These are phyloP conservation scores for Chrysolina haemoptera DNA, from an alignment of 2,888 invertebrate genomes.

Conservation along the genomic window DNA sequence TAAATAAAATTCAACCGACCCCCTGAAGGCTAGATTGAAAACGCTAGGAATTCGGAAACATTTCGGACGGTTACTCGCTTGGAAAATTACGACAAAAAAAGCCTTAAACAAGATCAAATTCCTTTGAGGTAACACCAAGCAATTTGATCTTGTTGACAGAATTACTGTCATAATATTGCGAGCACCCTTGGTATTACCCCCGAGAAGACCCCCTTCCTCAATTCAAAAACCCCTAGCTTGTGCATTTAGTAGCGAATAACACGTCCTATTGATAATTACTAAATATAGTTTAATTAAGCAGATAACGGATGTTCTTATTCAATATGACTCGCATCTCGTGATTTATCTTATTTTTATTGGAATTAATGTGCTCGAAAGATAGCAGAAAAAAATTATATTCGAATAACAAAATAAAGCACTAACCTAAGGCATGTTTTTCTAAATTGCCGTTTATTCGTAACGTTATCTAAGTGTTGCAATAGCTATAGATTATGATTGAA, in stretches of 20 bases:
- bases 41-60: too few species aligned
- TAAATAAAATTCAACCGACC: too few species aligned
- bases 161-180: too few species aligned
- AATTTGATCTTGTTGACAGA: too few species aligned
- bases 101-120: too few species aligned
- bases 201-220: too few species aligned
- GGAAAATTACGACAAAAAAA: too few species aligned
- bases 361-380: slow-evolving; percentile 19
- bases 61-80: too few species aligned
- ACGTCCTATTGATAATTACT: slow-evolving; percentile 31
- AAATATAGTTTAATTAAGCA: slow-evolving; percentile 38
- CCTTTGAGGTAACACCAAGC: too few species aligned
- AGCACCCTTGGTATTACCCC: too few species aligned
- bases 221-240: slow-evolving; percentile 11
- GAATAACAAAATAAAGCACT: slow-evolving; percentile 38
- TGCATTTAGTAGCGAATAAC: slow-evolving; percentile 26
- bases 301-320: slow-evolving; percentile 31
- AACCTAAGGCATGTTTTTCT: slow-evolving; percentile 46
- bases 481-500: background rate
- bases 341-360: slow-evolving; percentile 37
- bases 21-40: too few species aligned
- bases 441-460: slow-evolving; percentile 36
- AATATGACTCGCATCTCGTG: slow-evolving; percentile 32
- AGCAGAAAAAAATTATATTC: slow-evolving; percentile 20
- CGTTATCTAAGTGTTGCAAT: slow-evolving; percentile 31